Evolutionary conservation across 2,797 vertebrate species (phyloP).

Genomic region (Rousettus madagascariensis): DNA sequence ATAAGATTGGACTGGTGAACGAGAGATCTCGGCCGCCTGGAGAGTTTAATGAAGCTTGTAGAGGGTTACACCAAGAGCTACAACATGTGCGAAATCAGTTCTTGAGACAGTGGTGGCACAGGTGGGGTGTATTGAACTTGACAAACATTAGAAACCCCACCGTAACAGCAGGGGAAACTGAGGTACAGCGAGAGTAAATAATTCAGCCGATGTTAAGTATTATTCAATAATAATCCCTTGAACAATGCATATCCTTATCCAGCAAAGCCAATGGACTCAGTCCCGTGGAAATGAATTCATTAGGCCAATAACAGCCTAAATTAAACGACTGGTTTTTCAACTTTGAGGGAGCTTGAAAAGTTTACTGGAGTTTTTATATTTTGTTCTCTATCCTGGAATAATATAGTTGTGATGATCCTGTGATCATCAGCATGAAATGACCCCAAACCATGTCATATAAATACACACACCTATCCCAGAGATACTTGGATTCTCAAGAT

Average conservation of each 20-base stretch:
- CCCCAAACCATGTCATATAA: not conserved
- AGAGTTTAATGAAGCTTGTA: not conserved
- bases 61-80: not conserved
- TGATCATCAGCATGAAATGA: not conserved
- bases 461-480: not conserved
- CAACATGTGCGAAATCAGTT: not conserved
- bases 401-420: not conserved
- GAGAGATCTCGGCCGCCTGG: not conserved
- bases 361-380: not conserved
- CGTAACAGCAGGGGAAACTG: not conserved
- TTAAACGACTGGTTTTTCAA: not conserved
- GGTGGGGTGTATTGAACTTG: not conserved
- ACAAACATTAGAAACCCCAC: not conserved
- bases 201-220: not conserved
- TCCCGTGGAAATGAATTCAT: not conserved
- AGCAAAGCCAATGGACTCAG: not conserved
- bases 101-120: not conserved
- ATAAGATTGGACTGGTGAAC: accelerated
- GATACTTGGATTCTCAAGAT: not conserved
- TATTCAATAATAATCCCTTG: not conserved
- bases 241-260: accelerated
- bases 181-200: not conserved
- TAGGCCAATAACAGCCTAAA: not conserved
- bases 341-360: not conserved
- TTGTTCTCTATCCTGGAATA: not conserved